Conservation (phyloP, 2,888 invertebrate genomes). For the Melanostoma scalare region DNA sequence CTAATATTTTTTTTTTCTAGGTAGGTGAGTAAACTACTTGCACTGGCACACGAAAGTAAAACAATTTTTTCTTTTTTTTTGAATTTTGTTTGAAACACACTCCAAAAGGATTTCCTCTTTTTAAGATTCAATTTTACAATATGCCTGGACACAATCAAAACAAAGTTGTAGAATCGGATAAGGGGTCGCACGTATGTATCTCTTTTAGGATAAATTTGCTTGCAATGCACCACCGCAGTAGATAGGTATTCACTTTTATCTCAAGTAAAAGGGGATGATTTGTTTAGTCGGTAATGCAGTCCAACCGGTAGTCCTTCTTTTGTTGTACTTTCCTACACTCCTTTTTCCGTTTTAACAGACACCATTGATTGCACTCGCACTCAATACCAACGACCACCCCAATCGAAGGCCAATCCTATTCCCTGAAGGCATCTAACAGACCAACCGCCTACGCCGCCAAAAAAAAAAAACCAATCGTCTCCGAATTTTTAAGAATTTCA, state of each 20-base stretch:
- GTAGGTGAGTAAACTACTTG: conserved; percentile 35
- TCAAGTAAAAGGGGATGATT: conserved; percentile 39
- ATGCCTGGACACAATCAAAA: conserved; percentile 55
- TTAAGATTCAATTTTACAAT: conserved; percentile 8
- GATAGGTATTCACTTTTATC: conserved; percentile 18
- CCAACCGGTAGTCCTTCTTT: conserved; percentile 52
- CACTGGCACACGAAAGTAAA: conserved; percentile 43
- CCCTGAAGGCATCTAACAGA: conserved; percentile 49
- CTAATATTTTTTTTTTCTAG: neutral
- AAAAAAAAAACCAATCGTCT: conserved; percentile 14
- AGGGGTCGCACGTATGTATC: conserved; percentile 32
- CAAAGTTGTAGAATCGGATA: conserved; percentile 64
- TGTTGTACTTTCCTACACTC: conserved; percentile 23
- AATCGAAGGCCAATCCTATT: conserved; percentile 62
- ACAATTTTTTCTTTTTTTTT: neutral
- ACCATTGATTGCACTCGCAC: conserved; percentile 58
- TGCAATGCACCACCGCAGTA: conserved; percentile 41
- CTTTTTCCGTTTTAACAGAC: conserved; percentile 20
- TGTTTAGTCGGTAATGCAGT: conserved; percentile 68
- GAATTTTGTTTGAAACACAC: neutral
- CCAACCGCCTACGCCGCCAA: conserved; percentile 47
- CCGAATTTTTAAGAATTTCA: neutral
- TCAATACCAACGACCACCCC: conserved; percentile 56
- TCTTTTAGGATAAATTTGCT: neutral
- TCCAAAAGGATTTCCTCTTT: neutral